These are phyloP conservation scores for Phalloptychus januarius DNA, from an alignment of 2,797 vertebrate genomes.

Conservation along the genomic window DNA sequence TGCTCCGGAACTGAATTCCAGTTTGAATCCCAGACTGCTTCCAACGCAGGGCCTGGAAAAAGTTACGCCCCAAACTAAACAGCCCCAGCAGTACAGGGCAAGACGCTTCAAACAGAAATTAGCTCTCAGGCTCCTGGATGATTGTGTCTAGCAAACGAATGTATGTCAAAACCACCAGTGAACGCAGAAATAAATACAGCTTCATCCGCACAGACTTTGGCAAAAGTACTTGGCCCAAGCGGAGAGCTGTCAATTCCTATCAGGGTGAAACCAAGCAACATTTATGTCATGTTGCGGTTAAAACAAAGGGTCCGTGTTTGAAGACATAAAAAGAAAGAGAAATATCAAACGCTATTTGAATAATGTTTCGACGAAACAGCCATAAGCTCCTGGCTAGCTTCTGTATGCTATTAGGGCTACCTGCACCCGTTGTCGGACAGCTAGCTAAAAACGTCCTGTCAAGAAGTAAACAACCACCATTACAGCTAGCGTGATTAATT, in stretches of 20 bases:
- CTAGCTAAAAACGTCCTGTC: slow-evolving; percentile 33
- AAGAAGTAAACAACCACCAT: slow-evolving; percentile 1
- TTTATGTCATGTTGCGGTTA: neutral
- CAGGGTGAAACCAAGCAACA: neutral
- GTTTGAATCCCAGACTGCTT: slow-evolving; percentile 35
- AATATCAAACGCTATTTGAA: neutral
- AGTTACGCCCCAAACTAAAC: neutral
- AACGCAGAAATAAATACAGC: slow-evolving; percentile 12
- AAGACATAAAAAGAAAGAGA: neutral
- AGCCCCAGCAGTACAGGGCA: neutral
- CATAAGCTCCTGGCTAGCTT: slow-evolving; percentile 57
- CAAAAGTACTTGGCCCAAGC: slow-evolving; percentile 20
- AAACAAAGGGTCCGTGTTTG: neutral
- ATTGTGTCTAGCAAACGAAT: fast-evolving
- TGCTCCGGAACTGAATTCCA: slow-evolving; percentile 30
- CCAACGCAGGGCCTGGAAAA: slow-evolving; percentile 38
- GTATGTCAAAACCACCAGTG: neutral
- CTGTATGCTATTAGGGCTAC: slow-evolving; percentile 42
- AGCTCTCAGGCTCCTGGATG: neutral
- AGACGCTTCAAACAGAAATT: neutral
- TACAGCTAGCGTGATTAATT: neutral
- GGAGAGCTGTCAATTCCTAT: slow-evolving; percentile 63
- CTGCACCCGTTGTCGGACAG: slow-evolving; percentile 61
- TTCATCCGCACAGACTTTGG: slow-evolving; percentile 26
- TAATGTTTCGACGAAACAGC: slow-evolving; percentile 29